A percentile compares a stretch with the other conserved stretches of the same genome.
Evolutionary conservation across 1,140 invertebrate species (phyloP).

Genomic region (Bombus terrestris): DNA sequence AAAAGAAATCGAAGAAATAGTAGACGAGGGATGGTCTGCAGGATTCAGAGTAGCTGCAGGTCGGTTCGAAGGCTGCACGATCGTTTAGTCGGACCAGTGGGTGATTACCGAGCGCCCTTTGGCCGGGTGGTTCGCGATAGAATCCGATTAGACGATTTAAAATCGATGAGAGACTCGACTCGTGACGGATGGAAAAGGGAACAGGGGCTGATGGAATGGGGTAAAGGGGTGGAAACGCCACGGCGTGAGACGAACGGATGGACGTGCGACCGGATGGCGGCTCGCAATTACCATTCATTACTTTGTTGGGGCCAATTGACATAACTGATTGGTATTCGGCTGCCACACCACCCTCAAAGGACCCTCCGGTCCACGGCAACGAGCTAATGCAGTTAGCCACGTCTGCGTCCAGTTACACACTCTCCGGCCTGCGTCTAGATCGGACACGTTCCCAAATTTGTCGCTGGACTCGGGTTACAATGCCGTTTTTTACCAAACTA

Average conservation of each 20-base stretch:
- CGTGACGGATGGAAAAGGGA: slow-evolving; percentile 11
- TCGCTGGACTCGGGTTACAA: background rate
- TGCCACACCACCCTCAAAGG: slow-evolving; percentile 72
- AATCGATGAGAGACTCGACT: slow-evolving; percentile 63
- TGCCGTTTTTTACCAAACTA: background rate
- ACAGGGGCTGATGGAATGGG: slow-evolving; percentile 15
- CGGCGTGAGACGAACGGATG: slow-evolving; percentile 23
- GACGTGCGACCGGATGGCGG: slow-evolving; percentile 56
- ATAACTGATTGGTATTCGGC: slow-evolving; percentile 80
- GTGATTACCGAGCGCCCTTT: slow-evolving; percentile 46
- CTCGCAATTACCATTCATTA: slow-evolving; percentile 80
- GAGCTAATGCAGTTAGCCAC: slow-evolving; percentile 73
- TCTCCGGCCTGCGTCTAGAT: slow-evolving; percentile 16
- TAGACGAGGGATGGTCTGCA: background rate
- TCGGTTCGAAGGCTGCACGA: background rate
- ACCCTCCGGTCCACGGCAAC: slow-evolving; percentile 52
- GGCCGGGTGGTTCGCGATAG: slow-evolving; percentile 48
- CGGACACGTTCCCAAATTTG: background rate
- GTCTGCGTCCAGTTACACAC: slow-evolving; percentile 54
- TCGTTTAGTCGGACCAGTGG: slow-evolving; percentile 33
- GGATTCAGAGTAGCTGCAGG: background rate
- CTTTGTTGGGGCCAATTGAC: slow-evolving; percentile 79
- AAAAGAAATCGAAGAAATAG: background rate
- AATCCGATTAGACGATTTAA: slow-evolving; percentile 74
- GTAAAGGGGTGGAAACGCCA: slow-evolving; percentile 28